These are phyloP conservation scores for Agrypnia vestita DNA, from an alignment of 1,140 invertebrate genomes.

Conservation along the genomic window DNA sequence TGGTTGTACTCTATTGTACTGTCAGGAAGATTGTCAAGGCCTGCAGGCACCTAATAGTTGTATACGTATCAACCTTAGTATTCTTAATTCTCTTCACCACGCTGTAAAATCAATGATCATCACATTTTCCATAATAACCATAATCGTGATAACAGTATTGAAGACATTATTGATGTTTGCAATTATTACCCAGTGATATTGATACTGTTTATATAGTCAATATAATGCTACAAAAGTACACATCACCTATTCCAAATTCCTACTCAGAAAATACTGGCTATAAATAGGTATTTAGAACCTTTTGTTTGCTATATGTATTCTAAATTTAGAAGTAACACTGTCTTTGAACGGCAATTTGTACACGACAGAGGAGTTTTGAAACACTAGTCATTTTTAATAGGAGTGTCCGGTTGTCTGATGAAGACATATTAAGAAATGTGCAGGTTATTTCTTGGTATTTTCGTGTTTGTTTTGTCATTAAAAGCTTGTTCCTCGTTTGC, in stretches of 20 bases:
- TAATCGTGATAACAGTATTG: conserved; percentile 6
- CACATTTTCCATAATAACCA: too few species aligned
- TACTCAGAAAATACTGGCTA: background rate
- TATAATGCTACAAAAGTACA: background rate
- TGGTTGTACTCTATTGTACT: too few species aligned
- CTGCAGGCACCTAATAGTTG: too few species aligned
- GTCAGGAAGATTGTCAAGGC: too few species aligned
- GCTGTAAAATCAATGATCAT: too few species aligned
- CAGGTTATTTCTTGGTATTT: too few species aligned
- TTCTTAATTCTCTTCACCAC: too few species aligned
- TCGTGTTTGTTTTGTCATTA: conserved; percentile 8
- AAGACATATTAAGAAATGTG: too few species aligned
- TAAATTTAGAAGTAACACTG: background rate
- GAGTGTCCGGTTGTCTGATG: too few species aligned
- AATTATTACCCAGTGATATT: background rate
- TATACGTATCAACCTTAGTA: too few species aligned
- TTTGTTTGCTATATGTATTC: background rate
- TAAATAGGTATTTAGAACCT: background rate
- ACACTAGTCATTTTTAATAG: too few species aligned
- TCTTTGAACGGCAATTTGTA: background rate
- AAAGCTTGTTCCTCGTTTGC: conserved; percentile 12
- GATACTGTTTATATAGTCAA: conserved; percentile 6
- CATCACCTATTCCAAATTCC: conserved; percentile 16
- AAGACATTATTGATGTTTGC: conserved; percentile 21
- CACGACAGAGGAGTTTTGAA: background rate